phyloP scores from a whole-genome alignment of 2,113 vertebrate genomes.

The Muscicapa adusta region DNA sequence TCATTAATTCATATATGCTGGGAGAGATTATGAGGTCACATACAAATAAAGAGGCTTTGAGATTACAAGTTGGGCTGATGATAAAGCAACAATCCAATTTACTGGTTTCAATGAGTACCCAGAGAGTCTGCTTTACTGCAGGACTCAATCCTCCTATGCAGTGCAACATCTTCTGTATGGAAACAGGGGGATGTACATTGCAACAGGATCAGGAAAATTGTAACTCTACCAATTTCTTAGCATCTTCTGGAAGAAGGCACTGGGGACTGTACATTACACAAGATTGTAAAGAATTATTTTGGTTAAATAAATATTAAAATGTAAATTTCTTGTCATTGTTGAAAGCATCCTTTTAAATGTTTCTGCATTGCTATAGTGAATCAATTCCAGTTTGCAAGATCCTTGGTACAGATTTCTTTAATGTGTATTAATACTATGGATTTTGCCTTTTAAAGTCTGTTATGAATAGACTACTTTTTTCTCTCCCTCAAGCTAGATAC shows the following conservation, averaged over 20 bases:
- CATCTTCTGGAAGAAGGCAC: neutral
- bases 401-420: neutral
- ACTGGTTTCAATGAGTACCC: neutral
- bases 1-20: neutral
- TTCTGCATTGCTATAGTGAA: neutral
- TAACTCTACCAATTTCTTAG: neutral
- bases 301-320: neutral
- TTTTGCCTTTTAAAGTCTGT: neutral
- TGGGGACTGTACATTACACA: neutral
- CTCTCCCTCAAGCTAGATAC: neutral
- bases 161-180: neutral
- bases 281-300: neutral
- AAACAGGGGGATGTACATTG: neutral
- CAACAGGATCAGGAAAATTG: neutral
- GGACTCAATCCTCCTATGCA: neutral
- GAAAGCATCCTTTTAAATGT: neutral
- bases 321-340: neutral
- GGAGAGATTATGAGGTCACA: slow-evolving; percentile 18
- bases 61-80: neutral
- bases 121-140: neutral
- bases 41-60: slow-evolving; percentile 10
- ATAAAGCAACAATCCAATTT: neutral
- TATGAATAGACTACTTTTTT: neutral
- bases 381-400: neutral
- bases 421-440: neutral